Evolutionary conservation across 2,888 invertebrate genomes (phyloP), one percentile per base, ranked within the genome.

Genomic region (Ashinkailepas kermadecensis): DNA sequence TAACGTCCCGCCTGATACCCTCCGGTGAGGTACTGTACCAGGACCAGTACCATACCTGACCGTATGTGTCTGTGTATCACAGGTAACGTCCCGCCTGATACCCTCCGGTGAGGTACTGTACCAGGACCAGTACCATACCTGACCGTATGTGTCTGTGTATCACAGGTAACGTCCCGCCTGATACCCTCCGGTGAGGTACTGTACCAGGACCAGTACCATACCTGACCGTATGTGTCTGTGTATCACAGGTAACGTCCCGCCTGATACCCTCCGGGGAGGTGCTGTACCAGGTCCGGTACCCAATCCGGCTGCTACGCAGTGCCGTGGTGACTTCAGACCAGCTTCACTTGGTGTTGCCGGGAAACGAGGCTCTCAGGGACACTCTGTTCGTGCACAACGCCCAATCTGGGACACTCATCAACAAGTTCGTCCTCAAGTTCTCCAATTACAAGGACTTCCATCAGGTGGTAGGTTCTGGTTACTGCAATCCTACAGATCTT

Each of bases 281-380:
- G 84, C 89, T 94, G 74, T 97, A 94, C 87, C 92, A 91, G 23
- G 93, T 95, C 84, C 96, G 96, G 80, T 97, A 93, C 86, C 92
- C 93, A 10, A 91, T 95, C 0, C 90, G 94, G 70, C 90, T 91
- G 0, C 95, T 95, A 87, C 91, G 93, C 83, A 90, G 91, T 56
- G 93, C 93, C 0, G 94, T 94, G 1, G 90, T 96, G 1, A 95
- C 96, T 0, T 92, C 92, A 0, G 97, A 97, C 86, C 92, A 92
- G 79, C 91, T 92, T 56, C 91, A 93, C 85, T 89, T 97, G 8
- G 91, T 94, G 0, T 92, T 93, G 11, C 91, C 93, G 0, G 94
- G 94, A 0, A 92, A 95, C 0, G 97, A 96, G 86, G 94, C 94
- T 86, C 91, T 92, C 21, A 92, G 91, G 80, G 96, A 96, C 86